Evolutionary conservation across 2,888 invertebrate species (phyloP), one percentile per base, ranked within the genome.

Genomic region (Caenorhabditis drosophilae): DNA sequence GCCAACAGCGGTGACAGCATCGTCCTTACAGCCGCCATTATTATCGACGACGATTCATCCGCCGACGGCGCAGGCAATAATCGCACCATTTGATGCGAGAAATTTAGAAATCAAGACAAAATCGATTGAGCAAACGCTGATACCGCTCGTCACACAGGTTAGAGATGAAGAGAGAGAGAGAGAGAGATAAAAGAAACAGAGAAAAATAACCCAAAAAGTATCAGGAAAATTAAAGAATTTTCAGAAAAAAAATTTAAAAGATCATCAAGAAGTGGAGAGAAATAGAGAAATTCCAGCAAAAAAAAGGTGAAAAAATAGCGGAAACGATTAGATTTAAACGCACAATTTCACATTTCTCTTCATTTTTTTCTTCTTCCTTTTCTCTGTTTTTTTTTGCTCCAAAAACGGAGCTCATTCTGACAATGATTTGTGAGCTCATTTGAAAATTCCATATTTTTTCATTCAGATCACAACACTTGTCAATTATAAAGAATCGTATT

Each of bases 101-200:
- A 84, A 82, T 73, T 80, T 91, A 86, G 91, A 92, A 88, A 92
- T 93, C 85, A 90, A 91, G 87, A 93, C 92, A 83, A 91, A 90
- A 88, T 92, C 92, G 86, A 91, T 93, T 87, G 93, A 93, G 88
- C 91, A 91, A 87, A 92, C 92, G 80, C 89, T 93, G 83, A 90
- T 93, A 85, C 93, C 93, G 81, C 89, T 93, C 86, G 91, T 93
- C 84, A 92, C 92, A 86, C 93, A 93, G 92, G 93, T 93, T 90
- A n/a, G n/a, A n/a, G n/a, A n/a, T n/a, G n/a, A n/a, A n/a, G n/a
- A n/a, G n/a, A n/a, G n/a, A n/a, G n/a, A n/a, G n/a, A n/a, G n/a
- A n/a, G n/a, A n/a, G n/a, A n/a, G n/a, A n/a, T n/a, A n/a, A n/a
- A n/a, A n/a, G n/a, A n/a, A n/a, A n/a, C n/a, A n/a, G n/a, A n/a